Conservation (phyloP, 2,888 invertebrate genomes). For the Diadromus collaris region DNA sequence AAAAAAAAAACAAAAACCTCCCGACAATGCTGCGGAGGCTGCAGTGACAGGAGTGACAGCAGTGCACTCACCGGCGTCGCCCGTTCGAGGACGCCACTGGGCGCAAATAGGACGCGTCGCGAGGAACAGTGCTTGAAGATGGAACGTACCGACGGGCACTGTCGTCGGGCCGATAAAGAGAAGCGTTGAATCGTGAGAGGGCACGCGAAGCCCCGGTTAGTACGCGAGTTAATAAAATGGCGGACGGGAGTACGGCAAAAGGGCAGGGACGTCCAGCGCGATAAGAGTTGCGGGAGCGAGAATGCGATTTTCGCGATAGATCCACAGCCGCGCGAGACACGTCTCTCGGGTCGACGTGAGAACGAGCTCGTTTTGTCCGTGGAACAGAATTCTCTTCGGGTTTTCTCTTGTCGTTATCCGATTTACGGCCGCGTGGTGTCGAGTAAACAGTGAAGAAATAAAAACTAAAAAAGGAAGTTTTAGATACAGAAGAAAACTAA, state of each 20-base stretch:
- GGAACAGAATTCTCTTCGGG: not conserved
- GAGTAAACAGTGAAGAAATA: conserved; percentile 13
- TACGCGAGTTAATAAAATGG: conserved; percentile 78
- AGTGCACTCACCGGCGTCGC: not conserved
- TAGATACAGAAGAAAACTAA: conserved; percentile 33
- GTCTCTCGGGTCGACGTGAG: conserved; percentile 36
- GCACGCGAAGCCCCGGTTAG: conserved; percentile 46
- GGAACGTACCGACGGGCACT: conserved; percentile 52
- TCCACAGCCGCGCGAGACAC: conserved; percentile 35
- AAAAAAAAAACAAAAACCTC: not conserved
- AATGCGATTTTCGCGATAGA: conserved; percentile 66
- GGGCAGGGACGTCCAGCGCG: conserved; percentile 78
- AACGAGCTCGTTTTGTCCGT: not conserved
- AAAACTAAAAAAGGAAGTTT: conserved; percentile 24
- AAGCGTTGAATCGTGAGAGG: conserved; percentile 46
- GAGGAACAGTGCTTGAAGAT: not conserved
- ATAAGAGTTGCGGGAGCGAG: conserved; percentile 69
- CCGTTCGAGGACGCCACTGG: conserved; percentile 52
- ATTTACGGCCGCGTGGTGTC: conserved; percentile 1
- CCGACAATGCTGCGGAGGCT: not conserved
- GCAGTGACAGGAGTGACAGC: not conserved
- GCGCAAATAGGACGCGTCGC: not conserved
- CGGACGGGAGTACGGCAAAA: conserved; percentile 78
- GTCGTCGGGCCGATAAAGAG: conserved; percentile 17
- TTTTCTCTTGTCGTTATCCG: not conserved